Conservation (phyloP, 1,140 invertebrate genomes). For the Dolichoris vasculosae region DNA sequence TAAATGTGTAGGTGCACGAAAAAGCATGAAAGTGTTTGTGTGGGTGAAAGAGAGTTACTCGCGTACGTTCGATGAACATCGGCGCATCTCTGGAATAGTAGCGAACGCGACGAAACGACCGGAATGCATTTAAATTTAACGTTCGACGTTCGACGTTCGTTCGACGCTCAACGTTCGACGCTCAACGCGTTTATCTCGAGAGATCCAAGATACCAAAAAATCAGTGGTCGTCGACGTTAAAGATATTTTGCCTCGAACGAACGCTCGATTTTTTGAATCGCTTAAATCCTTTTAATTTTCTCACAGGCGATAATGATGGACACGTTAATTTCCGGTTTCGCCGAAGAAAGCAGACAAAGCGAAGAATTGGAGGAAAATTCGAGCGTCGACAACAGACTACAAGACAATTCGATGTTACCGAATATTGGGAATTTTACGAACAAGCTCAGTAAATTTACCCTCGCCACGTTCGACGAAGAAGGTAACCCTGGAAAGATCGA, state of each 20-base stretch:
- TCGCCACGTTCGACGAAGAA: slow-evolving; percentile 92
- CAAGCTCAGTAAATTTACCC: slow-evolving; percentile 88
- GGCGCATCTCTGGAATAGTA: too few relatives aligned
- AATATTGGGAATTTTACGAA: slow-evolving; percentile 80
- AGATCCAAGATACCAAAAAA: too few relatives aligned
- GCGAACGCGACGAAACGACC: too few relatives aligned
- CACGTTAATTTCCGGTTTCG: slow-evolving; percentile 90
- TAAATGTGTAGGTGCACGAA: too few relatives aligned
- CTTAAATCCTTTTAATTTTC: background rate
- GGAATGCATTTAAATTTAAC: too few relatives aligned
- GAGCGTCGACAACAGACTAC: slow-evolving; percentile 66
- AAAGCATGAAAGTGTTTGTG: too few relatives aligned
- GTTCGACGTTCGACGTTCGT: too few relatives aligned
- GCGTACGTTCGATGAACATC: too few relatives aligned
- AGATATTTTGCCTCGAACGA: background rate
- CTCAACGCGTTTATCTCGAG: too few relatives aligned
- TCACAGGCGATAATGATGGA: slow-evolving; percentile 90
- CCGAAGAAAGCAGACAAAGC: slow-evolving; percentile 81
- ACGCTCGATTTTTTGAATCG: background rate
- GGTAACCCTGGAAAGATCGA: slow-evolving; percentile 70
- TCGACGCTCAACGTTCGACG: too few relatives aligned
- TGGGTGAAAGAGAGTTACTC: too few relatives aligned
- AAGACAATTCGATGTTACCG: slow-evolving; percentile 72
- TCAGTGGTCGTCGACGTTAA: background rate
- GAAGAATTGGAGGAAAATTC: slow-evolving; percentile 62